Conservation (phyloP, 2,888 invertebrate species). For the Sympetrum striolatum region DNA sequence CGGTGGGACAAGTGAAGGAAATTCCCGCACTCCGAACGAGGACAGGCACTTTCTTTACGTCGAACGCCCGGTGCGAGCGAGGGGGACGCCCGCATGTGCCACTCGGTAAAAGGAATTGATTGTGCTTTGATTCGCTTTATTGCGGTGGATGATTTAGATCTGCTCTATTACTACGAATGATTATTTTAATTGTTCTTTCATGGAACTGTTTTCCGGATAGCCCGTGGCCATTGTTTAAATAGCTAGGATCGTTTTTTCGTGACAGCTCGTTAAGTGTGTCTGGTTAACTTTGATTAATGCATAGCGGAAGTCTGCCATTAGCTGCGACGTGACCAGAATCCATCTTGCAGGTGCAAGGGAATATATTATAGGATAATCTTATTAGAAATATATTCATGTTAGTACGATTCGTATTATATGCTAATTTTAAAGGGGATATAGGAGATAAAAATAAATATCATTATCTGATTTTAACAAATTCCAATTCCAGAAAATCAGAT, state of each 20-base stretch:
- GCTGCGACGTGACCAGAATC: too few relatives aligned
- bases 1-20: neutral
- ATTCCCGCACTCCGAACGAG: neutral
- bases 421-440: too few relatives aligned
- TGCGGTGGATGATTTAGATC: neutral
- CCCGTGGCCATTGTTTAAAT: neutral
- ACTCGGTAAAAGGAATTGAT: neutral
- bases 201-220: neutral
- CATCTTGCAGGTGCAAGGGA: too few relatives aligned
- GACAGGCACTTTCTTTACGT: neutral
- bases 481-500: too few relatives aligned
- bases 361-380: too few relatives aligned
- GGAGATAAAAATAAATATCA: too few relatives aligned
- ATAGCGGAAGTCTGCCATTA: neutral
- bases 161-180: neutral
- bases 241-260: neutral
- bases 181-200: neutral
- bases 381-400: too few relatives aligned
- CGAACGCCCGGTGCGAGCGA: neutral
- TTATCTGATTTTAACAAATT: too few relatives aligned
- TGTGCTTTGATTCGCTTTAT: neutral
- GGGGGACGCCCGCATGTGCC: neutral
- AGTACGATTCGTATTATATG: too few relatives aligned
- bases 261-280: neutral
- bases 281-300: neutral